Percentiles rank a stretch among this genome's conserved stretches.
Conservation (phyloP, 35 echinoderm and acorn worm species). For the Ptychodera flava region DNA sequence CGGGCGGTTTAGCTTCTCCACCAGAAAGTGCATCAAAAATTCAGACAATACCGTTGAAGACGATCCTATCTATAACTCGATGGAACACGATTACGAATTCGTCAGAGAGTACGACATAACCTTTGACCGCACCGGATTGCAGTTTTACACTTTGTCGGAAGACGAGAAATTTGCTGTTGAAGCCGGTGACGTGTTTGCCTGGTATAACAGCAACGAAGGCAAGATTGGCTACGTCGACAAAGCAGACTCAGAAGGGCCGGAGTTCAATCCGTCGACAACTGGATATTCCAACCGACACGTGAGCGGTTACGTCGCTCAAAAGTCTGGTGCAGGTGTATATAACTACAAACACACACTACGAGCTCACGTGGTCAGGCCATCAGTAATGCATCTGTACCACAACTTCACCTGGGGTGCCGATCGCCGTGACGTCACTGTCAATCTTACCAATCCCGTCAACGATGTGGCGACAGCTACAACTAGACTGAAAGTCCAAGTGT, state of each 20-base stretch:
- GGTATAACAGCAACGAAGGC: conserved; percentile 73
- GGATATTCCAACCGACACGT: conserved; percentile 42
- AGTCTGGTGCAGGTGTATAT: conserved; percentile 44
- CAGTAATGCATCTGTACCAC: conserved; percentile 70
- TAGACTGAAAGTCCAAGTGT: conserved; percentile 55
- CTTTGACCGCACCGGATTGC: conserved; percentile 40
- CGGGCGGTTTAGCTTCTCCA: conserved; percentile 62
- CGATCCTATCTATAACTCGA: conserved; percentile 28
- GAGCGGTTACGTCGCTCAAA: conserved; percentile 37
- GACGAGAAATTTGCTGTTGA: conserved; percentile 47
- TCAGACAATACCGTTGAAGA: conserved; percentile 41
- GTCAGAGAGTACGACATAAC: conserved; percentile 32
- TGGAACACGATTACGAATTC: conserved; percentile 65
- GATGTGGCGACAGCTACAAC: conserved; percentile 37
- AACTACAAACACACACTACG: conserved; percentile 56
- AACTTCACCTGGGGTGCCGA: conserved; percentile 59
- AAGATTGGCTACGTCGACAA: conserved; percentile 68
- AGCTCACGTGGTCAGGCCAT: conserved; percentile 75
- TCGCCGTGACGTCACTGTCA: conserved; percentile 44
- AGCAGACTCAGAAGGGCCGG: conserved; percentile 35
- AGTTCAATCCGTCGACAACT: conserved; percentile 41
- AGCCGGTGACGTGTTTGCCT: conserved; percentile 70
- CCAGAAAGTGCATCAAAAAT: conserved; percentile 56
- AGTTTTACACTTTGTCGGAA: conserved; percentile 33
- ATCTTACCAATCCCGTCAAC: conserved; percentile 39